These are phyloP conservation scores for Sterna hirundo DNA, from an alignment of 2,113 vertebrate genomes.

Conservation along the genomic window DNA sequence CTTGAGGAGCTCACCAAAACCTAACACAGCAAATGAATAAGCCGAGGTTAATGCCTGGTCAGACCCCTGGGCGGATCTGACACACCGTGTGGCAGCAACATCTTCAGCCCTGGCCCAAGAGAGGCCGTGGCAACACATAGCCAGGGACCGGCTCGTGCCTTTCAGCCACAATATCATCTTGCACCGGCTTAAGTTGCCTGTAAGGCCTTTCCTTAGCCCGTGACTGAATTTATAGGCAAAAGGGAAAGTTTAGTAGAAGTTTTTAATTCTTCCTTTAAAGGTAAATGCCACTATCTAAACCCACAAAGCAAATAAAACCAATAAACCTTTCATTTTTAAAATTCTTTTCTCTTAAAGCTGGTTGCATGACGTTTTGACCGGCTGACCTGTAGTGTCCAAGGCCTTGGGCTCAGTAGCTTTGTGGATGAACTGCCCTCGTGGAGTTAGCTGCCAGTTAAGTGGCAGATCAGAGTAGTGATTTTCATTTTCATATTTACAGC, in stretches of 20 bases:
- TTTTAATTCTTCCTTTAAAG: neutral
- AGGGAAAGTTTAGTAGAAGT: neutral
- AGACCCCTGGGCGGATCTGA: neutral
- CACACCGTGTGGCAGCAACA: neutral
- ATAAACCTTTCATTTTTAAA: neutral
- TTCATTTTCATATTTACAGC: neutral
- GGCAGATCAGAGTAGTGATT: neutral
- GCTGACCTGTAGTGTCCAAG: neutral
- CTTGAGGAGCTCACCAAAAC: neutral
- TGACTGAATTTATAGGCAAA: neutral
- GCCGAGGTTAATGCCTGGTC: neutral
- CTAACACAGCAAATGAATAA: neutral
- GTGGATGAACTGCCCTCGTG: neutral
- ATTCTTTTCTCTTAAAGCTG: neutral
- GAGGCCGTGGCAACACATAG: accelerated
- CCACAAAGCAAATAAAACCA: neutral
- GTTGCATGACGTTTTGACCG: neutral
- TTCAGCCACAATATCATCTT: neutral
- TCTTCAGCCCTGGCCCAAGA: neutral
- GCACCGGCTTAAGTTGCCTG: neutral
- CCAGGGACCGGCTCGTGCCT: neutral
- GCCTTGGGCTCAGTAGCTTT: neutral
- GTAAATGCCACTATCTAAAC: neutral
- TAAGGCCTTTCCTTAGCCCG: neutral
- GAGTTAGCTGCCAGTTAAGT: neutral